These are phyloP conservation scores for Hyles vespertilio DNA, from an alignment of 1,140 invertebrate species.

Conservation along the genomic window DNA sequence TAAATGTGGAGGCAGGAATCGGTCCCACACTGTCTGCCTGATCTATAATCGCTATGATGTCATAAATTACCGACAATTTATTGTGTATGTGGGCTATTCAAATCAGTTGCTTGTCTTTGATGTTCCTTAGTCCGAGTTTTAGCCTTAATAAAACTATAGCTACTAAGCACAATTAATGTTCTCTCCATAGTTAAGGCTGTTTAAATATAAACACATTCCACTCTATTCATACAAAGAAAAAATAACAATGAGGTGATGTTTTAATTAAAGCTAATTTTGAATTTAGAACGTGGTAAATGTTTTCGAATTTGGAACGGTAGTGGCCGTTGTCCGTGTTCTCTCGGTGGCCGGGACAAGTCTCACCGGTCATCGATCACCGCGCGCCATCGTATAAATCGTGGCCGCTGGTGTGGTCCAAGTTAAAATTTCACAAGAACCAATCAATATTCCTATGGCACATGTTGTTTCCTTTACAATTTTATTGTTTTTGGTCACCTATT, in stretches of 20 bases:
- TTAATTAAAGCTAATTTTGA: conserved; percentile 33
- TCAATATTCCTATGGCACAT: not conserved
- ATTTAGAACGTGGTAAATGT: conserved; percentile 33
- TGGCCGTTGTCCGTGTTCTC: conserved; percentile 43
- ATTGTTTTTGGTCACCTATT: no score
- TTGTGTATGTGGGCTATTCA: conserved; percentile 10
- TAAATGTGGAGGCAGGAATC: conserved; percentile 34
- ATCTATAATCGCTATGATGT: conserved; percentile 36
- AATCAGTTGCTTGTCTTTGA: conserved; percentile 5
- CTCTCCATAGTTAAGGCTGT: no score
- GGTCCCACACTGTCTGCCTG: conserved; percentile 52
- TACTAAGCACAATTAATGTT: no score
- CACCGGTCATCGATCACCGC: conserved; percentile 60
- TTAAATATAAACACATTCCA: not conserved
- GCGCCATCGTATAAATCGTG: conserved; percentile 60
- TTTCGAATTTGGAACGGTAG: conserved; percentile 46
- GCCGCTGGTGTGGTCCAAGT: conserved; percentile 27
- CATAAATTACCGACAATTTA: conserved; percentile 29
- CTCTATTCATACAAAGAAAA: conserved; percentile 1
- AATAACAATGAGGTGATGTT: conserved; percentile 11
- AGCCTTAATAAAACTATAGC: not conserved
- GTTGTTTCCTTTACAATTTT: no score
- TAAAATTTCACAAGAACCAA: conserved; percentile 4
- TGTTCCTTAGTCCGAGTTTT: not conserved
- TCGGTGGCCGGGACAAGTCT: conserved; percentile 41